Base-by-base conservation (phyloP, 2,113 vertebrate species). In the Sardina pilchardus region DNA sequence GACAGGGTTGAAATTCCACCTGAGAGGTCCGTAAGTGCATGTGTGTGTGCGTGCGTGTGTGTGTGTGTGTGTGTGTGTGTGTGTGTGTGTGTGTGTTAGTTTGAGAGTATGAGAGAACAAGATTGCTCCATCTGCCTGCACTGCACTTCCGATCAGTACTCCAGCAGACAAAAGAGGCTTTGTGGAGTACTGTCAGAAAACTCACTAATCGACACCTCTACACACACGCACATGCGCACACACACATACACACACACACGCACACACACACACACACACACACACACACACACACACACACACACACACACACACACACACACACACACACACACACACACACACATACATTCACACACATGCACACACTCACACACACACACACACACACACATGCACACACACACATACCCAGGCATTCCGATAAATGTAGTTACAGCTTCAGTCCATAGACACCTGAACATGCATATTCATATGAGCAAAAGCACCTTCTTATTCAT, bases 101-200 rank as follows among this genome's bases (percentile, higher is more conserved):
- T 6, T 34, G n/a, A 10, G 63, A 30, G 63, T 14, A 26, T 14
- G 63, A 63, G 59, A 75, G 83, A 30, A 44, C 36, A 56, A 85
- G 78, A 71, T 82, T 71, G 56, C 75, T 53, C 6, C 7, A 36
- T 53, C 86, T 85, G 81, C 83, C 83, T 82, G 80, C 83, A 81
- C 43, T n/a, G 75, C 44, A 71, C 63, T 71, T 71, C 63, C 63
- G 9, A 26, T 26, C n/a, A 34, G 63, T 3, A 8, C 63, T 71
- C 24, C 45, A 82, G 83, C 83, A 75, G 56, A 82, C 83, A 87
- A 85, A 82, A 85, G 16, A 48, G 86, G 83, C 34, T 87, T 87
- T 84, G 44, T 47, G 43, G 14, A 83, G 47, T 24, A 14, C 59
- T 83, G 82, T 42, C 53, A 83, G 39, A 83, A 82, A 82, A 50